These are phyloP conservation scores for Helicoverpa assulta DNA, from an alignment of 2,888 invertebrate genomes.

Conservation along the genomic window DNA sequence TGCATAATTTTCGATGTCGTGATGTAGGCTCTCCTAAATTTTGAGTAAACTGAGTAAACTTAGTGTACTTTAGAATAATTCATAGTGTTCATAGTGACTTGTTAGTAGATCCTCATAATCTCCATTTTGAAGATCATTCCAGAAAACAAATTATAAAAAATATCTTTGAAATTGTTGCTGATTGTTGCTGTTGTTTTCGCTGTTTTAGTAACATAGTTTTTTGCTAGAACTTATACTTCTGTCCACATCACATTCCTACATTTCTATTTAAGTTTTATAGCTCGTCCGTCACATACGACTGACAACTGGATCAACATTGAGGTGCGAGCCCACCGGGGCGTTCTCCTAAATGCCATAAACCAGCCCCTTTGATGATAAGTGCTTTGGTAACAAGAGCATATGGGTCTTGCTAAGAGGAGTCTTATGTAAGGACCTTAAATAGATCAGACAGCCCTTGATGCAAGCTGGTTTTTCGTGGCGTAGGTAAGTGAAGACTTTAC, in stretches of 20 bases:
- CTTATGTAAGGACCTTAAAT: constrained; percentile 17
- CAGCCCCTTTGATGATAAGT: constrained; percentile 60
- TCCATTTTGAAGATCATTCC: too few relatives aligned
- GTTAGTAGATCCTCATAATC: too few relatives aligned
- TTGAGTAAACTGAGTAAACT: too few relatives aligned
- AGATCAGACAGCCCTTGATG: constrained; percentile 7
- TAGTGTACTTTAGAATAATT: too few relatives aligned
- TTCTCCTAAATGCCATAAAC: constrained; percentile 54
- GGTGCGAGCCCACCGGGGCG: constrained; percentile 59
- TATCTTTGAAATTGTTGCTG: too few relatives aligned
- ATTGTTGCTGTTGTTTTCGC: too few relatives aligned
- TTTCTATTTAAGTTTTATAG: constrained; percentile 58
- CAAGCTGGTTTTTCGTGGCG: neutral
- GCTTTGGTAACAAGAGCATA: constrained; percentile 51
- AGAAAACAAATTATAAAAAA: too few relatives aligned
- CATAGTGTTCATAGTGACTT: too few relatives aligned
- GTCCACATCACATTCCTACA: neutral
- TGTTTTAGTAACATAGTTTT: too few relatives aligned
- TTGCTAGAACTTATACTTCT: constrained; percentile 25
- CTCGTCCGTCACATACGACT: constrained; percentile 53
- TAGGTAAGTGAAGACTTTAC: neutral
- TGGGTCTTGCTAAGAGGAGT: constrained; percentile 36
- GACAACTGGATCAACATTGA: constrained; percentile 65
- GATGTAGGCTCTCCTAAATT: too few relatives aligned
- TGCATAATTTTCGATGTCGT: too few relatives aligned